Conservation (phyloP, 2,797 vertebrate genomes). For the Steatocranus sp. region DNA sequence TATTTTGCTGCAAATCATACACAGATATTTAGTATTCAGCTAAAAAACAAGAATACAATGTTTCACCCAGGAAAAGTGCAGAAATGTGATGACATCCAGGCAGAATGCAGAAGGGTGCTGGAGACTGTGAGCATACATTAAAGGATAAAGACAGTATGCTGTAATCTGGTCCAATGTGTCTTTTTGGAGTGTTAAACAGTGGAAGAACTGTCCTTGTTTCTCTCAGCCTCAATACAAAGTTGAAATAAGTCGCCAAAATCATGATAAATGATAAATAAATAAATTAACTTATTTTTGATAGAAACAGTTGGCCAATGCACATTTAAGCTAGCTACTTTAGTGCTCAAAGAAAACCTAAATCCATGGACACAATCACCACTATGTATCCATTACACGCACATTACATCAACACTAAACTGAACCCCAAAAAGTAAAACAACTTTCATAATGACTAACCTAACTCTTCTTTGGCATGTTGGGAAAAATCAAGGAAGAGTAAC, state of each 20-base stretch:
- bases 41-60: background rate
- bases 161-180: background rate
- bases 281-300: background rate
- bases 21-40: background rate
- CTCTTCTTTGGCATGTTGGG: background rate
- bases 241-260: background rate
- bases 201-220: background rate
- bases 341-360: background rate
- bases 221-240: background rate
- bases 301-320: background rate
- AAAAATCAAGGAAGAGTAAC: background rate
- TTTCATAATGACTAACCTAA: background rate
- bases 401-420: background rate
- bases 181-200: background rate
- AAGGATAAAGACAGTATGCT: background rate
- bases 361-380: background rate
- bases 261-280: background rate
- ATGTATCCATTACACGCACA: background rate
- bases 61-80: background rate
- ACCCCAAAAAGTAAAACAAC: background rate
- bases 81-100: background rate
- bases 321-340: background rate
- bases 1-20: background rate
- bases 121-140: background rate
- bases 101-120: background rate